phyloP scores from a whole-genome alignment of 2,113 vertebrate species.

The Pangasianodon gigas region DNA sequence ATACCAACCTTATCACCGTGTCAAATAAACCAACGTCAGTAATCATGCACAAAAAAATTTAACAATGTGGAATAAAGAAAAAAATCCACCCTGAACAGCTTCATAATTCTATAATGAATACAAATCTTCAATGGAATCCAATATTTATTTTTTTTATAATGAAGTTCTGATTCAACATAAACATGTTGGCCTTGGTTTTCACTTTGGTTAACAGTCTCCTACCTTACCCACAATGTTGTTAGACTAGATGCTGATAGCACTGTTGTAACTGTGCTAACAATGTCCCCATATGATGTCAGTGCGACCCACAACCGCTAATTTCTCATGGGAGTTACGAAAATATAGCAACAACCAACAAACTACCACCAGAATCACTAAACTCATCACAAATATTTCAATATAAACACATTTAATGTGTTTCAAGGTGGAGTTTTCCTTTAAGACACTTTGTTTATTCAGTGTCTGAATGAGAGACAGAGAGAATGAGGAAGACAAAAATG shows the following conservation, averaged over 20 bases:
- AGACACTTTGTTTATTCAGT: not conserved
- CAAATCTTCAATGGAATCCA: not conserved
- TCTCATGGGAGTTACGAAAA: not conserved
- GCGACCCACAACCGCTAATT: not conserved
- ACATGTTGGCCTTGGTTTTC: not conserved
- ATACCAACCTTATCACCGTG: not conserved
- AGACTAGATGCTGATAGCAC: too few relatives aligned
- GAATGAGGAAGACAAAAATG: not conserved
- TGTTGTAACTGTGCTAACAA: not conserved
- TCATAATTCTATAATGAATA: not conserved
- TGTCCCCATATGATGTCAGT: not conserved
- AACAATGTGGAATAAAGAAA: not conserved
- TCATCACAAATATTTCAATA: not conserved
- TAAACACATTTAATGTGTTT: not conserved
- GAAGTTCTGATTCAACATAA: not conserved
- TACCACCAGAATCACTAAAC: not conserved
- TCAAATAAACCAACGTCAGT: not conserved
- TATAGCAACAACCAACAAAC: not conserved
- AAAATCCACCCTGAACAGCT: not conserved
- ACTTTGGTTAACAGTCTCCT: not conserved
- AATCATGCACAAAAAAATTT: not conserved
- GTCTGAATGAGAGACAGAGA: not conserved
- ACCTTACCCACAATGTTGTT: not conserved
- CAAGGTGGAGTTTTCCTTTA: not conserved
- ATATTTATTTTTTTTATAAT: not conserved